Evolutionary conservation across 2,113 vertebrate species (phyloP).

Genomic region (Hippopotamus amphibius): DNA sequence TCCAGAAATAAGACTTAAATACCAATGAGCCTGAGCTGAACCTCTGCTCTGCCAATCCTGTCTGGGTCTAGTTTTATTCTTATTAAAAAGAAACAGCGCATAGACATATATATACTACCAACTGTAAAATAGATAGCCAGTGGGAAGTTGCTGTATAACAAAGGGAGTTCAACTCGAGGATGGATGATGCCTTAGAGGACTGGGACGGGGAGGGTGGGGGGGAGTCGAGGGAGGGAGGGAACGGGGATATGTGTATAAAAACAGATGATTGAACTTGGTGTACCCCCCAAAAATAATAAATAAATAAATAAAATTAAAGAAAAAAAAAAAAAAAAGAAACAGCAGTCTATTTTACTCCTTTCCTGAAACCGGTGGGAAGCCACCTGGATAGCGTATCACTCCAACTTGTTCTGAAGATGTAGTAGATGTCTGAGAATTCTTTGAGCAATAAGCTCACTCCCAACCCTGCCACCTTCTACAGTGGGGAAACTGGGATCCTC

Average conservation of each 20-base stretch:
- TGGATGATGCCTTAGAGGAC: too few relatives aligned
- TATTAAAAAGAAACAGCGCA: not conserved
- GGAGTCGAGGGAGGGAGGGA: too few relatives aligned
- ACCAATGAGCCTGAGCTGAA: not conserved
- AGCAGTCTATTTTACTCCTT: not conserved
- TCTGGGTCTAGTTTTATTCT: not conserved
- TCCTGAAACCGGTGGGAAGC: not conserved
- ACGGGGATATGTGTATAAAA: too few relatives aligned
- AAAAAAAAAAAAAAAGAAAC: not conserved
- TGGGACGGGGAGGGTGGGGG: too few relatives aligned
- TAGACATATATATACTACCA: too few relatives aligned
- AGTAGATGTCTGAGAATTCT: not conserved
- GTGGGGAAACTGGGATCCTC: not conserved
- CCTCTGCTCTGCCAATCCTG: not conserved
- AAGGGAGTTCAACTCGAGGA: too few relatives aligned
- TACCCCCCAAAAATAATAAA: too few relatives aligned
- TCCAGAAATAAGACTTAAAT: conserved; percentile 22
- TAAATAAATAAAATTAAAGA: too few relatives aligned
- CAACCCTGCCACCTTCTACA: not conserved
- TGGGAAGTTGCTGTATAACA: too few relatives aligned
- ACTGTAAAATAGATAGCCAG: too few relatives aligned
- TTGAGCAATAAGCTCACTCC: not conserved
- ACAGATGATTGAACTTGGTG: too few relatives aligned
- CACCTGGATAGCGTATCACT: not conserved
- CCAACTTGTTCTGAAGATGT: not conserved